phyloP scores from a whole-genome alignment of 2,888 invertebrate genomes.

The Tipula vernalis region DNA sequence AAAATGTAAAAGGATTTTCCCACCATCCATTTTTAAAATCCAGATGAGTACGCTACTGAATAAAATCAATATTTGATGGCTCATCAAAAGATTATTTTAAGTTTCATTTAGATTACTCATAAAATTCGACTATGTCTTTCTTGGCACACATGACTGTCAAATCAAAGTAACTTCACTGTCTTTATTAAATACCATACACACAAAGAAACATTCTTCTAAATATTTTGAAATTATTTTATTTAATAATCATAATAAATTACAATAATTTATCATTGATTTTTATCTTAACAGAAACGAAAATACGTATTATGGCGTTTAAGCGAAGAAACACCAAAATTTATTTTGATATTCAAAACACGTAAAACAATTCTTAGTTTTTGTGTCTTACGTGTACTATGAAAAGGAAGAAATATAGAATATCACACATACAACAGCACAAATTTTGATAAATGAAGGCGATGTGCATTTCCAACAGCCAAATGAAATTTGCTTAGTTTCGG shows the following conservation, averaged over 20 bases:
- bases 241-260: neutral
- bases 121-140: neutral
- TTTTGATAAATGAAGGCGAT: neutral
- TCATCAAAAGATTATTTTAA: neutral
- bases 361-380: neutral
- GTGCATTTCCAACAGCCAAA: neutral
- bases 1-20: neutral
- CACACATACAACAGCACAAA: neutral
- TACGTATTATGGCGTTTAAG: neutral
- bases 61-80: neutral
- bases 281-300: neutral
- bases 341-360: neutral
- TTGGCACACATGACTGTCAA: neutral
- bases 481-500: neutral
- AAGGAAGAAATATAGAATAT: neutral
- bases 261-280: slow-evolving; percentile 4
- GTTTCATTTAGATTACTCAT: neutral
- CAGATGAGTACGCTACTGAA: neutral
- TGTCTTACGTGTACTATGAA: neutral
- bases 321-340: neutral
- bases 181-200: too few relatives aligned
- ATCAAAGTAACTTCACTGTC: neutral
- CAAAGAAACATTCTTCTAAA: neutral
- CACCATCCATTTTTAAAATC: neutral
- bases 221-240: neutral